Evolutionary conservation across 2,888 invertebrate genomes (phyloP).

Genomic region (Dolichopus griseipennis): DNA sequence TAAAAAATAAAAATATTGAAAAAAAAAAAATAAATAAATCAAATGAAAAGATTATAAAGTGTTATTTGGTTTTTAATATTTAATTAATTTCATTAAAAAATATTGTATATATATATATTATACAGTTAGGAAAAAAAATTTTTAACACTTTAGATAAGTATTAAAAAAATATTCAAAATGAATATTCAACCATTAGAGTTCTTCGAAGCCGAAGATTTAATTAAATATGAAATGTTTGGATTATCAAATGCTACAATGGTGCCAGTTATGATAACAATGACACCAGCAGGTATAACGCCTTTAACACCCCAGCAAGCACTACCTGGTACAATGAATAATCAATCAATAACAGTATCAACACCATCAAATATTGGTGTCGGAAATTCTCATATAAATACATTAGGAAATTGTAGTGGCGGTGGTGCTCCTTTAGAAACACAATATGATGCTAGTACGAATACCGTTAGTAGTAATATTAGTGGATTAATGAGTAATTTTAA

Average conservation of each 20-base stretch:
- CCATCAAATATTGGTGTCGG: constrained; percentile 21
- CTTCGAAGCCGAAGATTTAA: constrained; percentile 33
- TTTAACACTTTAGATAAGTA: neutral
- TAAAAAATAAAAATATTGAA: too few relatives aligned
- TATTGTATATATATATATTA: too few relatives aligned
- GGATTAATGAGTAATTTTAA: constrained; percentile 8
- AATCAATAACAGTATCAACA: constrained; percentile 22
- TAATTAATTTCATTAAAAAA: too few relatives aligned
- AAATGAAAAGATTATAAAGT: too few relatives aligned
- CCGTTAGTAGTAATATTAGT: constrained; percentile 22
- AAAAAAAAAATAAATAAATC: too few relatives aligned
- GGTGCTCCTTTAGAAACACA: neutral
- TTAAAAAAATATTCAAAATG: neutral
- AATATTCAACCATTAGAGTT: constrained; percentile 32
- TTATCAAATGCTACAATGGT: constrained; percentile 32
- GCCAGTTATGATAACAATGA: constrained; percentile 41
- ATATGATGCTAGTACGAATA: constrained; percentile 19
- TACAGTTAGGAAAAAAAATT: neutral
- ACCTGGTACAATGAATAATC: constrained; percentile 20
- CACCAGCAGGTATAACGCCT: constrained; percentile 29
- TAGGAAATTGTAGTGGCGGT: neutral
- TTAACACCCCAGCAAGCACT: constrained; percentile 11
- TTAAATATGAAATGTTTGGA: constrained; percentile 37
- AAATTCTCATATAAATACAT: constrained; percentile 22
- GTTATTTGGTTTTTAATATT: too few relatives aligned